Percentiles rank a stretch among this genome's conserved stretches.
Evolutionary conservation across 2,888 invertebrate species (phyloP).

Genomic region (Erynnis tages): DNA sequence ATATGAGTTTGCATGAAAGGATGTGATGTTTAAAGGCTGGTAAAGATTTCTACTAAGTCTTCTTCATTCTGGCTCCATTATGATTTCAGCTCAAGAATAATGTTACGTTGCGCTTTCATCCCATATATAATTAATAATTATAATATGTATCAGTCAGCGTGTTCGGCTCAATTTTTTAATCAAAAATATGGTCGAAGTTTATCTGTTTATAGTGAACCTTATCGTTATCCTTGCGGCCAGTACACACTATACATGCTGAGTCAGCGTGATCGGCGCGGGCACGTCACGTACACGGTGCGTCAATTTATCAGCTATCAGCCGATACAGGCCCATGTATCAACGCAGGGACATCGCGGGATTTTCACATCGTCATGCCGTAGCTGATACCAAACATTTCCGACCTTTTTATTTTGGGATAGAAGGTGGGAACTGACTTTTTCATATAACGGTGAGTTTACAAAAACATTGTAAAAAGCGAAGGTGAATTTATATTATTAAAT

Average conservation of each 20-base stretch:
- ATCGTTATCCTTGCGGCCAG: constrained; percentile 7
- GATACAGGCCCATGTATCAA: constrained; percentile 38
- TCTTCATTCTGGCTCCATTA: no score
- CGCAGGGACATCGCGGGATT: constrained; percentile 45
- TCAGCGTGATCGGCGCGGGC: constrained; percentile 30
- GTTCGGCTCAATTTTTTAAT: no score
- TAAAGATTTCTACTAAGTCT: no score
- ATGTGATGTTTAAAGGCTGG: no score
- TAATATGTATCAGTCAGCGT: no score
- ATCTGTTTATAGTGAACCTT: no score
- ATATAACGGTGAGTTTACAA: background rate
- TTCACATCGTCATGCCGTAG: constrained; percentile 37
- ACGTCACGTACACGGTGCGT: constrained; percentile 58
- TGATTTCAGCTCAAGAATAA: no score
- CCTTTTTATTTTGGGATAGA: constrained; percentile 20
- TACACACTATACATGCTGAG: constrained; percentile 10
- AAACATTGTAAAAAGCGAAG: background rate
- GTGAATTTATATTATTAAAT: no score
- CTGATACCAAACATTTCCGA: constrained; percentile 23
- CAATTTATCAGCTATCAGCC: constrained; percentile 61
- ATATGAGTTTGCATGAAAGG: no score
- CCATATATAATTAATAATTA: no score
- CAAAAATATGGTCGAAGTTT: background rate
- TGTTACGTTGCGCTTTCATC: no score
- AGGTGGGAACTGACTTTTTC: background rate